phyloP scores from a whole-genome alignment of 2,113 vertebrate species.

The Fregetta grallaria region DNA sequence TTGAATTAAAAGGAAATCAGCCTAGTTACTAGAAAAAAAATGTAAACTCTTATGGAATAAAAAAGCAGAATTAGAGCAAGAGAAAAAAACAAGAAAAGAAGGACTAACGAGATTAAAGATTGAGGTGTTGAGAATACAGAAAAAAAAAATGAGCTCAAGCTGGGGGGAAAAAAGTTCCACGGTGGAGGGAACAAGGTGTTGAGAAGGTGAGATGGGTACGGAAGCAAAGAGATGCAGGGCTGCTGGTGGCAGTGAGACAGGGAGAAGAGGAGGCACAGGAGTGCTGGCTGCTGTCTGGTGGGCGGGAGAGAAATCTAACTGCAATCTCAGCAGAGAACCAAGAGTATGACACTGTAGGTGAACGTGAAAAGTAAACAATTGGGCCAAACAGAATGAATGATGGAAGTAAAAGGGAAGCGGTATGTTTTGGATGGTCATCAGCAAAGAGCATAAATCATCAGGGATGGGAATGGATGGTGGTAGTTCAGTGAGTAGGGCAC shows the following conservation, averaged over 20 bases:
- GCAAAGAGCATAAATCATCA: background rate
- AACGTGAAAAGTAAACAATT: background rate
- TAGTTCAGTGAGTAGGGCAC: background rate
- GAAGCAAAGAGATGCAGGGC: background rate
- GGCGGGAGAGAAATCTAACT: background rate
- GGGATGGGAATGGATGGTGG: background rate
- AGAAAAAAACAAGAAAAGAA: background rate
- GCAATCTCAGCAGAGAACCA: background rate
- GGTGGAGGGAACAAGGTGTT: background rate
- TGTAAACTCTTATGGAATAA: background rate
- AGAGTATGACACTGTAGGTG: background rate
- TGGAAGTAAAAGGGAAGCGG: background rate
- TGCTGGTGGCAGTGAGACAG: accelerated
- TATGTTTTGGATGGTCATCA: background rate
- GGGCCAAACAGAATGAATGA: background rate
- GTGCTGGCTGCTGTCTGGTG: background rate
- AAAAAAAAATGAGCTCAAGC: background rate
- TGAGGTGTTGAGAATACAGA: background rate
- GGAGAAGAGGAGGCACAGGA: background rate
- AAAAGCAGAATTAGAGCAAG: background rate
- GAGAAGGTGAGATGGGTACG: background rate
- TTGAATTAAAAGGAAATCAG: background rate
- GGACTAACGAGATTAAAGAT: accelerated
- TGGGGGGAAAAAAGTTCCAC: background rate
- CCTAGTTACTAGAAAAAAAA: background rate